These are phyloP conservation scores for Numenius arquata DNA, from an alignment of 2,113 vertebrate species.

Conservation along the genomic window DNA sequence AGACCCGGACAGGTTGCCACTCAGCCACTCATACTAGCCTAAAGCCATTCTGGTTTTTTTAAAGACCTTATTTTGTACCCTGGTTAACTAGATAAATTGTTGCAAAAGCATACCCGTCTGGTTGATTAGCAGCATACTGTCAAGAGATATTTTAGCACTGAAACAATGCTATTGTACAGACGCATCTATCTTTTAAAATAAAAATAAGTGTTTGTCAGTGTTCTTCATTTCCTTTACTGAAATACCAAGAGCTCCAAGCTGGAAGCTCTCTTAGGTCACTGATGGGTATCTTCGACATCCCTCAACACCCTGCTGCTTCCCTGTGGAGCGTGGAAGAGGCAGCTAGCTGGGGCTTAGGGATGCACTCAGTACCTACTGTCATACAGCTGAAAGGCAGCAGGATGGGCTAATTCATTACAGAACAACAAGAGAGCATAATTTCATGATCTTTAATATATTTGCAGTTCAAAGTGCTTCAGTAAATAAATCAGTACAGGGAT, in stretches of 20 bases:
- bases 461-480: neutral
- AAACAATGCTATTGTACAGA: neutral
- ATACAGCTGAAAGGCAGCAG: neutral
- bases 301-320: neutral
- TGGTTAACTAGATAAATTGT: neutral
- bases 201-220: neutral
- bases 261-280: neutral
- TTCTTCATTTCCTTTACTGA: neutral
- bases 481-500: too few species aligned
- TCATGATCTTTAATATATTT: neutral
- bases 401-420: neutral
- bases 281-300: neutral
- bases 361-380: rapidly evolving
- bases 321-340: neutral
- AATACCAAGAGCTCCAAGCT: neutral
- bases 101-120: neutral
- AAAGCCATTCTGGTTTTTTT: neutral
- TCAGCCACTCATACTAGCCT: neutral
- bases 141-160: too few species aligned
- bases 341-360: neutral
- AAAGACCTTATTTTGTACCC: neutral
- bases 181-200: neutral
- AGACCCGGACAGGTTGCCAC: too few species aligned
- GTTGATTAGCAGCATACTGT: neutral
- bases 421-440: neutral